Conservation (phyloP, 92 coral and sea anemone genomes). For the Desmophyllum pertusum region DNA sequence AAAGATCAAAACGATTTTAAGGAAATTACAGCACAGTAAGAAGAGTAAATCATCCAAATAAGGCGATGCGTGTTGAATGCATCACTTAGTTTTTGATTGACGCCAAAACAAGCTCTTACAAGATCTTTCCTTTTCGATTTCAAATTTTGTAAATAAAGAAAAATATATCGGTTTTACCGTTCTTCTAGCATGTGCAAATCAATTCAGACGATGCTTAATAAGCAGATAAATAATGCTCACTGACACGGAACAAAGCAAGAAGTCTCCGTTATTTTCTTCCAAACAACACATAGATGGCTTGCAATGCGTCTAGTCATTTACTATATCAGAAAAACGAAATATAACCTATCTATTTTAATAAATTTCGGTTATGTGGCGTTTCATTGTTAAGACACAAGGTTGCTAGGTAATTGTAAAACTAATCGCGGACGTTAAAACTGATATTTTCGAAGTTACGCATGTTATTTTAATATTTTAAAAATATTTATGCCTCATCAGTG, state of each 20-base stretch:
- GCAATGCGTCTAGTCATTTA: too few species aligned
- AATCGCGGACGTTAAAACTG: background rate
- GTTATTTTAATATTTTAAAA: too few species aligned
- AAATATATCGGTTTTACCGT: too few species aligned
- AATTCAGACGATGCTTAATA: background rate
- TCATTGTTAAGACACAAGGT: too few species aligned
- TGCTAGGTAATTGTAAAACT: background rate
- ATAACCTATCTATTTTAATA: background rate
- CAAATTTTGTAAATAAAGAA: background rate
- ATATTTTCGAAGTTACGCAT: background rate
- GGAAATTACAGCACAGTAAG: slow-evolving; percentile 55
- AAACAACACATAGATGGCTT: too few species aligned
- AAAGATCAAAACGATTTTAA: slow-evolving; percentile 76
- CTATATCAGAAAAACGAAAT: too few species aligned
- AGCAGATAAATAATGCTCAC: background rate
- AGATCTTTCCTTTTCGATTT: background rate
- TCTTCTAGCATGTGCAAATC: too few species aligned
- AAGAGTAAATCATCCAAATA: slow-evolving; percentile 41
- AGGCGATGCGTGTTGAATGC: background rate
- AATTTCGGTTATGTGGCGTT: background rate
- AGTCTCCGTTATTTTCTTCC: background rate
- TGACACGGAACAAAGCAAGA: background rate
- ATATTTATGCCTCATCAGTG: background rate
- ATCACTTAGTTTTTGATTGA: background rate
- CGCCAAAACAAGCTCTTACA: background rate